These are phyloP conservation scores for Cyclopterus lumpus DNA, from an alignment of 2,797 vertebrate species.

Conservation along the genomic window DNA sequence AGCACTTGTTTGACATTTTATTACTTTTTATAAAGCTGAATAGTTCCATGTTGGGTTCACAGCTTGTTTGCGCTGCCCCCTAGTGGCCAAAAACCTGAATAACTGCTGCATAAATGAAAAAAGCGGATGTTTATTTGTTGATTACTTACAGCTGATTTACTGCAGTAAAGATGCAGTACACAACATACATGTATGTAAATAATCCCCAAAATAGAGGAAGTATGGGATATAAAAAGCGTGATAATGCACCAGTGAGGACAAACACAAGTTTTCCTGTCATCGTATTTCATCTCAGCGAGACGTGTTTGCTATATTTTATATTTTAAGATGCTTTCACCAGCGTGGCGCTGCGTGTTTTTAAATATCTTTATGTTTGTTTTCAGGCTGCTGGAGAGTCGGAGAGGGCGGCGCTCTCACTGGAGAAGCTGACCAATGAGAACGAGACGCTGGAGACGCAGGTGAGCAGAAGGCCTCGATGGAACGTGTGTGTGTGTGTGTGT, in stretches of 20 bases:
- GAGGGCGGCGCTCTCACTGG: slow-evolving; percentile 70
- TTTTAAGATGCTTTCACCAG: too few relatives aligned
- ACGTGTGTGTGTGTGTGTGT: slow-evolving; percentile 38
- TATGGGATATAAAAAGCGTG: too few relatives aligned
- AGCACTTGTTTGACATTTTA: too few relatives aligned
- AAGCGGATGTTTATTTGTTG: background rate
- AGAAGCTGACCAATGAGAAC: slow-evolving; percentile 69
- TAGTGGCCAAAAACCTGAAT: background rate
- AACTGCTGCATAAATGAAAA: background rate
- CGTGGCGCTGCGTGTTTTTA: too few relatives aligned
- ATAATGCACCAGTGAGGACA: too few relatives aligned
- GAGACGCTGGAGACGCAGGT: slow-evolving; percentile 71
- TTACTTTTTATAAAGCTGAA: too few relatives aligned
- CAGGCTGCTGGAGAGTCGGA: slow-evolving; percentile 80
- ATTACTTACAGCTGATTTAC: background rate
- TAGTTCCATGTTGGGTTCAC: background rate
- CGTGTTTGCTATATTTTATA: too few relatives aligned
- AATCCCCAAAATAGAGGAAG: too few relatives aligned
- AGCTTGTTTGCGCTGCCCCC: background rate
- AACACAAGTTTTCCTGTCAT: too few relatives aligned
- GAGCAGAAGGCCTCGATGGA: slow-evolving; percentile 53
- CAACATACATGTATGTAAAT: too few relatives aligned
- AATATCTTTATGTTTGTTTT: slow-evolving; percentile 22
- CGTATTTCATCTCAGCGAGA: too few relatives aligned
- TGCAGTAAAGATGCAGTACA: too few relatives aligned